Evolutionary conservation across 2,888 invertebrate species (phyloP), one percentile per base, ranked within the genome.

Genomic region (Cheilosia soror): DNA sequence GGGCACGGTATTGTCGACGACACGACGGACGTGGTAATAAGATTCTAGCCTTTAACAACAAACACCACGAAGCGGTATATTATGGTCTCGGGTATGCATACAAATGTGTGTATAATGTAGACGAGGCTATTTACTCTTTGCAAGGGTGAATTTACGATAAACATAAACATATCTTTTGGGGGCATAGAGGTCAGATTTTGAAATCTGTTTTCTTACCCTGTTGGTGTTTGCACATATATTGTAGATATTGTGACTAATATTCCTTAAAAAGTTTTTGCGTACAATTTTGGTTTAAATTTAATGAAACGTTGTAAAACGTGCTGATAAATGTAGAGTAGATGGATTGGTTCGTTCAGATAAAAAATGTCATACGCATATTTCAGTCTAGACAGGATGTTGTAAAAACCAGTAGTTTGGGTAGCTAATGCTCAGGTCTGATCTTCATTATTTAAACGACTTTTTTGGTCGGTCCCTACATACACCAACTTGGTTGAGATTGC

Each of bases 131-230:
- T 63, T 72, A 62, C 72, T 53, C 20, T 33, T 42, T 40, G 72
- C 42, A 57, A 65, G 63, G 75, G 75, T 75, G 65, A 75, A 65
- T 75, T 57, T 7, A 65, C 65, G 57, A 75, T 57, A 65, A 65
- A 73, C 62, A 66, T 49, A 29, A 5, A 6, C 5, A 55, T 58
- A 47, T 65, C 44, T 63, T 65, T 65, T 57, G 65, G 31, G 63
- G 73, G 65, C 73, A 75, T 47, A 31, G 55, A 57, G 75, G 65
- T 75, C 65, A 75, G 75, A 57, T 75, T 65, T 75, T 62, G 13
- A 71, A 58, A 40, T 60, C 49, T 6, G 29, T 47, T 63, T 53
- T 55, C 20, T 53, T 51, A 53, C 62, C 37, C 13, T 49, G 29
- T n/a, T 49, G 71, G 49, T 47, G 31, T 13, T 51, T 27, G 15